Evolutionary conservation across 1,140 invertebrate genomes (phyloP), one percentile per base, ranked within the genome.

Genomic region (Epicauta chinensis): DNA sequence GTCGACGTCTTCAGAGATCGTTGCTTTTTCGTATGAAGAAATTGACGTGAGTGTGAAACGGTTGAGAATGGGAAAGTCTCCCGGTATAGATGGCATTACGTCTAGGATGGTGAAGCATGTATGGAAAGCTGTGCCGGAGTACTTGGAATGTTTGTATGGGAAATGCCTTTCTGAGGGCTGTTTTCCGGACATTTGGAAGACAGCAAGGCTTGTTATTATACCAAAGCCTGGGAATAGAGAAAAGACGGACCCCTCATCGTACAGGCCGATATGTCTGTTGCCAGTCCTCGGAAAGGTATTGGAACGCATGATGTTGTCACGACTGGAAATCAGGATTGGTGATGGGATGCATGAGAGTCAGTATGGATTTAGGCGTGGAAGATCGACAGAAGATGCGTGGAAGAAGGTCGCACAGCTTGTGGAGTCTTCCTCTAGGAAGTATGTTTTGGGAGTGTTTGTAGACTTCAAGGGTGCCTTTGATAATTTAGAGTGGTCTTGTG

Each of bases 401-500:
- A 14, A 0, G 23, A n/a, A 23, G 23, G 7, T 23, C 7, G 23
- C 23, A 5, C 7, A 23, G 23, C 1, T 5, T 23, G 23, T 23
- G 2, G 7, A 23, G 4, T 32, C 2, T 3, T 37, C 32, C 10
- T 7, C 13, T 15, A 5, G 38, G 3, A 68, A 64, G 14, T 71
- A 73, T 39, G 65, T 61, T 0, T 38, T 71, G n/a, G 62, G 53
- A 0, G 53, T 74, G 0, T 60, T 71, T 10, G 36, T 75, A 4
- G 74, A 75, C 39, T 74, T 75, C 11, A 62, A 62, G 2, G 72
- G 71, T 0, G 72, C 73, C 0, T 75, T 73, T 42, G 66, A 72
- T 37, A 66, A 68, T 16, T 53, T 66, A 0, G 69, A 67, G 67
- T 74, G 71, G 73, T 66, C 68, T 0, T 60, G 53, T 46, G 57